Evolutionary conservation across 2,797 vertebrate species (phyloP).

Genomic region (Glyptemys insculpta): DNA sequence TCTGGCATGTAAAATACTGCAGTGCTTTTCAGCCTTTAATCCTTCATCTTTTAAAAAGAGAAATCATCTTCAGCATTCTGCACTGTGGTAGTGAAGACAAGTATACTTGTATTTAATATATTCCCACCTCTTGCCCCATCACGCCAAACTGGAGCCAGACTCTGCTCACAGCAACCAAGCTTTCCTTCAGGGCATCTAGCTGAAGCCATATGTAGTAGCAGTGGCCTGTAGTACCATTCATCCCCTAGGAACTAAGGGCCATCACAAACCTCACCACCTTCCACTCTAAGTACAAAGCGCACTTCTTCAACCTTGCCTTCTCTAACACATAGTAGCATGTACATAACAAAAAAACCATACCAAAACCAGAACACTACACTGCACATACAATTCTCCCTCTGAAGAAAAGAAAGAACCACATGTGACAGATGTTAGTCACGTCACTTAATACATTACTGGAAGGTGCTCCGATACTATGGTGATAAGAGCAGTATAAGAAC

Average conservation of each 20-base stretch:
- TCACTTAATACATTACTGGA: background rate
- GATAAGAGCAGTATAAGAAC: background rate
- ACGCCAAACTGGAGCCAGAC: background rate
- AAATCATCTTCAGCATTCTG: background rate
- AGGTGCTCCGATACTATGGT: background rate
- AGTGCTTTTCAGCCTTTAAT: slow-evolving; percentile 5
- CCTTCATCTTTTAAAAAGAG: background rate
- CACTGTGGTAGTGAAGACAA: background rate
- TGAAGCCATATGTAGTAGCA: background rate
- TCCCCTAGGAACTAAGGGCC: background rate
- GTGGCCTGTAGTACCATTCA: background rate
- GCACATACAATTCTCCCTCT: background rate
- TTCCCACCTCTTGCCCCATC: background rate
- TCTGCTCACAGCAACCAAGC: background rate
- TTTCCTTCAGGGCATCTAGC: background rate
- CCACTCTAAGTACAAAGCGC: background rate
- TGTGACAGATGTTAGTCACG: background rate
- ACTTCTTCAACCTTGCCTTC: background rate
- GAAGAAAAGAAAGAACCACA: background rate
- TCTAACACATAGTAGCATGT: background rate
- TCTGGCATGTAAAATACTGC: background rate
- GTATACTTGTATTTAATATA: background rate
- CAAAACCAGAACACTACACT: background rate
- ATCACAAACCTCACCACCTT: background rate
- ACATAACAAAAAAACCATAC: background rate